Base-by-base conservation (phyloP, 2,113 vertebrate species). In the Rhinichthys klamathensis region DNA sequence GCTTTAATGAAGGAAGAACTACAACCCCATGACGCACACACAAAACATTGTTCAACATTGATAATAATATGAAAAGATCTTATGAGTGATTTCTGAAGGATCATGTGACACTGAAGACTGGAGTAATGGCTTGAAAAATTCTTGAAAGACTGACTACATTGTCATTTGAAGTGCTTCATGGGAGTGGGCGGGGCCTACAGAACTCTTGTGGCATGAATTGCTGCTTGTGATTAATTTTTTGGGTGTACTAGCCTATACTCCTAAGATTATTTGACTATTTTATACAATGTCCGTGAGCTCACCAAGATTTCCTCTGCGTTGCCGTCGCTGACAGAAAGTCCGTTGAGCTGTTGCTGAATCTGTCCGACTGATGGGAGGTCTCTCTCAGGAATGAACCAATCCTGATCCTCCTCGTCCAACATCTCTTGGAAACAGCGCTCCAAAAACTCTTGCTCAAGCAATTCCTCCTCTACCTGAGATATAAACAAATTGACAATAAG, bases 351-450 rank as follows among this genome's bases (percentile, higher is more conserved):
- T 90, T 98, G 97, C 91, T 98, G 97, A 89, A 98, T 93, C 91
- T 97, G 97, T 75, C 95, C 97, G 88, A 97, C 86, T 7, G 97
- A 96, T 77, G 97, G 97, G 56, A 99, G 95, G 91, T 99, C 98
- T 4, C 98, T 94, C 0, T 96, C 96, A 1, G 98, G 98, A 86
- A 99, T 99, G 93, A 99, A 99, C 98, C 97, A 99, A 77, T 99
- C 98, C 94, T 96, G 95, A 86, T 99, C 98, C 86, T 99, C 98
- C 83, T 99, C 98, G 65, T 99, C 98, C 92, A 99, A 92, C 98
- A 99, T 99, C 93, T 99, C 98, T 93, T 99, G 98, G 95, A 99
- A 98, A 92, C 98, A 99, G 79, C 97, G 97, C 88, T 99, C 98
- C 10, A 99, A 91, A 89, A 99, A 99, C 77, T 99, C 98, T 91